Percentiles rank a stretch among this genome's conserved stretches.
phyloP scores from a whole-genome alignment of 2,113 vertebrate genomes.

The Ahaetulla prasina region DNA sequence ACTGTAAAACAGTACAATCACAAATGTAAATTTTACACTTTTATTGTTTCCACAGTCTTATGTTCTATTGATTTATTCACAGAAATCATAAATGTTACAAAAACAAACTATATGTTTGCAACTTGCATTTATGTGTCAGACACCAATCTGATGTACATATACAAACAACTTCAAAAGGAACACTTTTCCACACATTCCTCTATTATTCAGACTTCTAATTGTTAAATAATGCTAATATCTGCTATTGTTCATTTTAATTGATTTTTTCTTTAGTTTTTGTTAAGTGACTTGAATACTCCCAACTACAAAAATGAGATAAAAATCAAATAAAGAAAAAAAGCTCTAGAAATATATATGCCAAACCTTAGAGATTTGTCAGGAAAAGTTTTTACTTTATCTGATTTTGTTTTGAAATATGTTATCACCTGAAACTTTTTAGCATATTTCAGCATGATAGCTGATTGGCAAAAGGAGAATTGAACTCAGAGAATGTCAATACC shows the following conservation, averaged over 20 bases:
- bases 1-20: not conserved
- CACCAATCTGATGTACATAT: not conserved
- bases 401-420: not conserved
- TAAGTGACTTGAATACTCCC: not conserved
- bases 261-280: not conserved
- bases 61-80: not conserved
- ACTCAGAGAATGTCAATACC: not conserved
- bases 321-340: not conserved
- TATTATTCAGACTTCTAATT: not conserved
- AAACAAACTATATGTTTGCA: not conserved
- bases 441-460: not conserved
- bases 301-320: not conserved
- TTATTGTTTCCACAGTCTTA: not conserved
- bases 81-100: not conserved
- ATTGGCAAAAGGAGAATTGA: not conserved
- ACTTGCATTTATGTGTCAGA: not conserved
- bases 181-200: not conserved
- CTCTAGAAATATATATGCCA: not conserved
- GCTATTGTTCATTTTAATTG: not conserved
- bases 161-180: not conserved
- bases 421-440: not conserved
- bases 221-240: not conserved
- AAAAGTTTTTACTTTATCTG: not conserved
- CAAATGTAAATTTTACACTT: not conserved
- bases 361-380: not conserved